These are phyloP conservation scores for Elysia chlorotica DNA, from an alignment of 1,140 invertebrate genomes.

Conservation along the genomic window DNA sequence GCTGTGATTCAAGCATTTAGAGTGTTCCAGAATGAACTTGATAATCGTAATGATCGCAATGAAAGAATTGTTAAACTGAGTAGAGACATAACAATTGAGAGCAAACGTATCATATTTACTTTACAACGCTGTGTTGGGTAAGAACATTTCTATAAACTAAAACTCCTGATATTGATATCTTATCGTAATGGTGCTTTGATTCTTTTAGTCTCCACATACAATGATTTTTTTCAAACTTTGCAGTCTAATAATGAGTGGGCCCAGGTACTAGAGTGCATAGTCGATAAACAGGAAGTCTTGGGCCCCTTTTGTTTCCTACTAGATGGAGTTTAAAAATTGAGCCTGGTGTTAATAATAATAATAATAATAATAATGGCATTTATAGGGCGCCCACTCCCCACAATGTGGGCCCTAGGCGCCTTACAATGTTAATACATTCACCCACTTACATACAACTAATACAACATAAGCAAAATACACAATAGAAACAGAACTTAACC, in stretches of 20 bases:
- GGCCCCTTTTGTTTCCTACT: neutral
- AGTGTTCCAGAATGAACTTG: slow-evolving; percentile 73
- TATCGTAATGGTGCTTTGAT: neutral
- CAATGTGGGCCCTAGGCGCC: no score
- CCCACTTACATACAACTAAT: no score
- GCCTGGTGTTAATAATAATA: no score
- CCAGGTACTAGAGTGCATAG: neutral
- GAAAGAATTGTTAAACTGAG: slow-evolving; percentile 84
- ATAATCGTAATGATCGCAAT: slow-evolving; percentile 81
- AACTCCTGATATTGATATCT: neutral
- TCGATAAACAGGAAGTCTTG: neutral
- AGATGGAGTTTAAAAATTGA: neutral
- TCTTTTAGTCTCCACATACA: neutral
- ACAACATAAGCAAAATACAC: no score
- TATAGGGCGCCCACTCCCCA: no score
- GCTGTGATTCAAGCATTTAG: slow-evolving; percentile 76
- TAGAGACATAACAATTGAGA: slow-evolving; percentile 89
- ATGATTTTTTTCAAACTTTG: neutral
- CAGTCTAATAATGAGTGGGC: neutral
- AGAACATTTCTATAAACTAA: neutral
- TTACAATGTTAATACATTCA: no score
- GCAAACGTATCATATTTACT: slow-evolving; percentile 87
- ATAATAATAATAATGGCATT: no score
- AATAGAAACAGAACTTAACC: no score
- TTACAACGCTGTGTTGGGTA: slow-evolving; percentile 74